Conservation (phyloP, 1,140 invertebrate genomes). For the Mamestra configurata region DNA sequence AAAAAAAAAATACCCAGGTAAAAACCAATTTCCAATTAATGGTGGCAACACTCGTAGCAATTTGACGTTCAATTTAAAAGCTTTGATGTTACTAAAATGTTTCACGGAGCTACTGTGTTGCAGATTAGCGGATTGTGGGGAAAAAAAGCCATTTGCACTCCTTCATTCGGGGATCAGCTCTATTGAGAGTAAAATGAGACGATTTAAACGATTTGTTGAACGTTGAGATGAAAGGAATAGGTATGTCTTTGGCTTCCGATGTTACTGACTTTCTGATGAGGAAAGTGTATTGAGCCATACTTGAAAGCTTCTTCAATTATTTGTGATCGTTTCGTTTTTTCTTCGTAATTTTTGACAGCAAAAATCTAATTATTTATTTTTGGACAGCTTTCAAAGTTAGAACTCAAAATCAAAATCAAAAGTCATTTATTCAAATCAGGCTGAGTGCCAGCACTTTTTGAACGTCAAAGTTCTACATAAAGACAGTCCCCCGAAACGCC, state of each 20-base stretch:
- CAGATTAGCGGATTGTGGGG: slow-evolving; percentile 42
- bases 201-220: slow-evolving; percentile 38
- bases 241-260: slow-evolving; percentile 16
- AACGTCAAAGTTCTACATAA: too few species aligned
- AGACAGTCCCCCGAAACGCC: too few species aligned
- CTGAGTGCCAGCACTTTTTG: too few species aligned
- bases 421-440: too few species aligned
- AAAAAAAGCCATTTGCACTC: slow-evolving; percentile 23
- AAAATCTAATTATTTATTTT: too few species aligned
- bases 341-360: too few species aligned
- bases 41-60: slow-evolving; percentile 33
- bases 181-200: slow-evolving; percentile 50
- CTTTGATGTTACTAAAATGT: slow-evolving; percentile 47
- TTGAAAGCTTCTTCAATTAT: not conserved
- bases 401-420: too few species aligned
- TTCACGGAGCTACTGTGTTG: slow-evolving; percentile 11
- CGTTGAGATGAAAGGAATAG: slow-evolving; percentile 27
- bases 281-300: not conserved
- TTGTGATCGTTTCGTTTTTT: too few species aligned
- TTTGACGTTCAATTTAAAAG: slow-evolving; percentile 45
- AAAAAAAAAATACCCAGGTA: slow-evolving; percentile 6
- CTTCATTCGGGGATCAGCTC: slow-evolving; percentile 32
- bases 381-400: too few species aligned
- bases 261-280: not conserved
- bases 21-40: slow-evolving; percentile 50